These are phyloP conservation scores for Crocidura indochinensis DNA, from an alignment of 2,797 vertebrate genomes.

Conservation along the genomic window DNA sequence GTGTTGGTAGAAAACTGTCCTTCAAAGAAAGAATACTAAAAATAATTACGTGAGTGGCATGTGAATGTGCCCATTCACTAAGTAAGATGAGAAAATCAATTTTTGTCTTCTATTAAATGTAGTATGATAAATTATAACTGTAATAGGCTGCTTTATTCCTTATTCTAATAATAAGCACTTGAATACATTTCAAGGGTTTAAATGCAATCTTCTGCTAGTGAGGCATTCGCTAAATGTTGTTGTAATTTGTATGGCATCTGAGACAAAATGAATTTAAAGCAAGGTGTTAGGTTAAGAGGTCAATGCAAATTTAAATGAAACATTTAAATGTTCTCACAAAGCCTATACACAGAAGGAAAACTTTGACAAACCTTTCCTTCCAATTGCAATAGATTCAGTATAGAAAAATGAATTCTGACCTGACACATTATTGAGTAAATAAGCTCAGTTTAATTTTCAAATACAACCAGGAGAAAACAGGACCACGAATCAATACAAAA, in stretches of 20 bases:
- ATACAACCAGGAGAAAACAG: neutral
- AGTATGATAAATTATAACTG: constrained; percentile 38
- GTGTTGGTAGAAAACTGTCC: neutral
- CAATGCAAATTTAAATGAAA: constrained; percentile 66
- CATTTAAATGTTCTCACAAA: constrained; percentile 5
- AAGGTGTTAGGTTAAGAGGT: constrained; percentile 49
- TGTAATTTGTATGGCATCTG: constrained; percentile 41
- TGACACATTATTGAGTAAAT: neutral
- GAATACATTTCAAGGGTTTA: constrained; percentile 71
- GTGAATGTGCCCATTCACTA: neutral
- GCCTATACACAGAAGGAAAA: neutral
- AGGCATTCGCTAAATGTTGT: constrained; percentile 25
- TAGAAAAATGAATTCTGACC: constrained; percentile 13
- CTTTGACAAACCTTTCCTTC: neutral
- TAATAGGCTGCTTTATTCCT: constrained; percentile 53
- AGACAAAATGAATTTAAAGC: constrained; percentile 71
- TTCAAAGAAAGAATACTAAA: constrained; percentile 22
- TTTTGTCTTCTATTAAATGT: constrained; percentile 38
- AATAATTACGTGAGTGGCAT: constrained; percentile 18
- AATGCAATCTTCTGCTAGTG: constrained; percentile 62
- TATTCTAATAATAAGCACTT: constrained; percentile 48
- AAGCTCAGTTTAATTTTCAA: neutral
- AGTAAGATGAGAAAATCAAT: constrained; percentile 42
- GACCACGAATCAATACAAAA: neutral
- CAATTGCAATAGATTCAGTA: constrained; percentile 3